A percentile compares a stretch with the other conserved stretches of the same genome.
These are phyloP conservation scores for Taenaris catops DNA, from an alignment of 2,888 invertebrate species.

Conservation along the genomic window DNA sequence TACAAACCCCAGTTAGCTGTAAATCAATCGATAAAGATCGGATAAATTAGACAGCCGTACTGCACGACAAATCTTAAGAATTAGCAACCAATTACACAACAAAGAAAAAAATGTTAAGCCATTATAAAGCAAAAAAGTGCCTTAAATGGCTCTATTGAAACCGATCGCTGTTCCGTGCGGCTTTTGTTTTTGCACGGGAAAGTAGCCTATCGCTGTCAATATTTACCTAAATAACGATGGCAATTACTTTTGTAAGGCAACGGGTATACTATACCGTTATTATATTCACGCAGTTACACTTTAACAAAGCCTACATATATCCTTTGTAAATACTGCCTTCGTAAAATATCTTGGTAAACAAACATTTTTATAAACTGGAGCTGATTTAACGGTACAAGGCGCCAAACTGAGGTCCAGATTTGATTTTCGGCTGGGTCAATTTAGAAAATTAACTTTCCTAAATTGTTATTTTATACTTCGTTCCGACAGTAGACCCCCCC, in stretches of 20 bases:
- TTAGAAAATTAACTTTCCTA: too few relatives aligned
- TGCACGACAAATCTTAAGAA: constrained; percentile 37
- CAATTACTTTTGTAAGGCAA: constrained; percentile 10
- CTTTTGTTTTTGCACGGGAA: constrained; percentile 39
- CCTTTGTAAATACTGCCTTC: too few relatives aligned
- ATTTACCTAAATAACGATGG: constrained; percentile 29
- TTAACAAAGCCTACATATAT: too few relatives aligned
- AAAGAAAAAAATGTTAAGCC: constrained; percentile 38
- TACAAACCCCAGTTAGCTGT: constrained; percentile 32
- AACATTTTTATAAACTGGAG: too few relatives aligned
- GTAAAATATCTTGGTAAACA: too few relatives aligned
- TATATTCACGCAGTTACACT: too few relatives aligned
- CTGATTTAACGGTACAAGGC: too few relatives aligned
- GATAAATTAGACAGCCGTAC: constrained; percentile 33
- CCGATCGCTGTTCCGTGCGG: constrained; percentile 40
- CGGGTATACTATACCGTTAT: neutral
- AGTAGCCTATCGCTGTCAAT: constrained; percentile 26
- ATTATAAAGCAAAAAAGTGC: constrained; percentile 40
- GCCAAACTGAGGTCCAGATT: too few relatives aligned
- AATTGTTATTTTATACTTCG: too few relatives aligned
- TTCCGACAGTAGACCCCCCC: too few relatives aligned
- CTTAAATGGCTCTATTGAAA: constrained; percentile 53
- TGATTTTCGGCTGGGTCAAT: too few relatives aligned
- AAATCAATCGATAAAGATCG: constrained; percentile 47
- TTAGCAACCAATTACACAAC: constrained; percentile 51